phyloP scores from a whole-genome alignment of 2,797 vertebrate species.

The Graptemys geographica region DNA sequence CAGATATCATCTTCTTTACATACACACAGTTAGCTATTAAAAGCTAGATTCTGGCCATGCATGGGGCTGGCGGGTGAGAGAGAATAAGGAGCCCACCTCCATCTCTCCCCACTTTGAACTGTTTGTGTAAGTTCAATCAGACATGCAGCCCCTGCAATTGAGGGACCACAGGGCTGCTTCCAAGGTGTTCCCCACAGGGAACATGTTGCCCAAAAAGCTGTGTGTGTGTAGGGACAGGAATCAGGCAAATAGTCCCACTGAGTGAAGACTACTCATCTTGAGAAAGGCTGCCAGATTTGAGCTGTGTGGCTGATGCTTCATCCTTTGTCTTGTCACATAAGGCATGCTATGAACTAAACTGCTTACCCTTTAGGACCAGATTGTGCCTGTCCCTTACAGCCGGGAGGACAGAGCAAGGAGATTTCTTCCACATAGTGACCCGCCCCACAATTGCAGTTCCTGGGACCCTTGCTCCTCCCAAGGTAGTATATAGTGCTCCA shows the following conservation, averaged over 20 bases:
- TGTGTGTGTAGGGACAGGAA: neutral
- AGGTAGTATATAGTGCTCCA: neutral
- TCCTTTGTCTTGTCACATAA: neutral
- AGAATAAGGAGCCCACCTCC: neutral
- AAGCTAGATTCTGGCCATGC: neutral
- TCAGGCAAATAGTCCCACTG: neutral
- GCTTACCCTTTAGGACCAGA: accelerated
- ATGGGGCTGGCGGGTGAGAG: neutral
- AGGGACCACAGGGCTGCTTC: neutral
- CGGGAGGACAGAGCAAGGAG: neutral
- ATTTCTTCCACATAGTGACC: accelerated
- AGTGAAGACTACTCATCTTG: accelerated
- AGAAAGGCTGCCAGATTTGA: neutral
- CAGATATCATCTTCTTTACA: neutral
- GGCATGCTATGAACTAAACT: neutral
- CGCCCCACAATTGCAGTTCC: neutral
- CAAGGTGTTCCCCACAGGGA: neutral
- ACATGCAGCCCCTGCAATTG: neutral
- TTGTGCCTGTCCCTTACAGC: neutral
- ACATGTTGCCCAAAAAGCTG: neutral
- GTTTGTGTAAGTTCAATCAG: neutral
- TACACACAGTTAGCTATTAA: neutral
- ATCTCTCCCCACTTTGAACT: neutral
- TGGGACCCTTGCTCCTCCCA: accelerated
- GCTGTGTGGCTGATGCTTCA: neutral